These are phyloP conservation scores for Apostichopus leukothele DNA, from an alignment of 53 echinoderm and acorn worm genomes.

Conservation along the genomic window DNA sequence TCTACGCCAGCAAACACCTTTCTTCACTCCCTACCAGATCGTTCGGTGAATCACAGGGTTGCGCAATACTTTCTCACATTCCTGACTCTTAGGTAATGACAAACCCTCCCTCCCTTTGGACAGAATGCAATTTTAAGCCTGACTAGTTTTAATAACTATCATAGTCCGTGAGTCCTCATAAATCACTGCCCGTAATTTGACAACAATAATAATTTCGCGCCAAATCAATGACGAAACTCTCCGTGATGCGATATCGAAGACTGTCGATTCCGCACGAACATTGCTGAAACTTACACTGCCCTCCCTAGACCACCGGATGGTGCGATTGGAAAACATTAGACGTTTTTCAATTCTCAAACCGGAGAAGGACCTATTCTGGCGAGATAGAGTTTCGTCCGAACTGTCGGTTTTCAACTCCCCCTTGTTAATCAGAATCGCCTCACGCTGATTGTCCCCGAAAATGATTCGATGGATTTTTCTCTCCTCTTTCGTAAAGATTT, in stretches of 20 bases:
- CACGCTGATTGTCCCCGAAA: conserved; percentile 24
- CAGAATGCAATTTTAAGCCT: conserved; percentile 36
- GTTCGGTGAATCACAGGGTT: background rate
- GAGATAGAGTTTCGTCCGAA: conserved; percentile 17
- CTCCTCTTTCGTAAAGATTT: conserved; percentile 19
- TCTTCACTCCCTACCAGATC: background rate
- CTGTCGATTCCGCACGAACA: background rate
- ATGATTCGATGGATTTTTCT: conserved; percentile 42
- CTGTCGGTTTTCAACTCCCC: background rate
- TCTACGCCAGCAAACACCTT: background rate
- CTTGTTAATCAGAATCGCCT: background rate
- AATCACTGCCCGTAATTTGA: conserved; percentile 17
- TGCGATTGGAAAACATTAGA: background rate
- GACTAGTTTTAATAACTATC: conserved; percentile 28
- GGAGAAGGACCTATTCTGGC: background rate
- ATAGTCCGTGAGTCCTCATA: conserved; percentile 32
- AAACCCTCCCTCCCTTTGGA: background rate
- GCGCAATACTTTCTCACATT: background rate
- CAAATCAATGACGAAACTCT: background rate
- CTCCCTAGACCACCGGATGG: background rate
- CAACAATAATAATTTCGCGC: background rate
- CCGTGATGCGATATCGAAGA: background rate
- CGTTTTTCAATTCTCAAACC: background rate
- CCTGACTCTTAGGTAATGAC: background rate
- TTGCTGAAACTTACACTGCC: conserved; percentile 1